phyloP scores from a whole-genome alignment of 2,797 vertebrate species.

The Oophaga sylvatica region DNA sequence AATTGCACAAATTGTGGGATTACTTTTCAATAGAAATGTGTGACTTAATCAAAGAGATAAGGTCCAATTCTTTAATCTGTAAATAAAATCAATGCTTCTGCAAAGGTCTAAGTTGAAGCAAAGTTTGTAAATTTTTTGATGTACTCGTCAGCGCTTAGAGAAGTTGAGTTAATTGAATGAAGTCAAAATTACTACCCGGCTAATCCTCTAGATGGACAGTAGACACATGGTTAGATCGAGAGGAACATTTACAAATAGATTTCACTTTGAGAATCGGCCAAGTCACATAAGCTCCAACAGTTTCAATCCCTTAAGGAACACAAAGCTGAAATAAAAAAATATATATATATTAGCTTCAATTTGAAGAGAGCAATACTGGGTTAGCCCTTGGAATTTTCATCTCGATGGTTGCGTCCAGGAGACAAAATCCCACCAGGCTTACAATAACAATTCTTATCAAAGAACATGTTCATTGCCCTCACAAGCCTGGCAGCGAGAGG shows the following conservation, averaged over 20 bases:
- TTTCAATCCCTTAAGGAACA: constrained; percentile 37
- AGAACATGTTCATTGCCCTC: constrained; percentile 67
- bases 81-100: background rate
- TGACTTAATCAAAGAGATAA: background rate
- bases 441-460: constrained; percentile 70
- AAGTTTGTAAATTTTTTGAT: background rate
- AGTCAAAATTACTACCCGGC: constrained; percentile 25
- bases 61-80: background rate
- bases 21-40: background rate
- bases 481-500: constrained; percentile 26
- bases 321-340: constrained; percentile 40
- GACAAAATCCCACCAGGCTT: constrained; percentile 70
- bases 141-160: background rate
- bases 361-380: constrained; percentile 40
- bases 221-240: constrained; percentile 20
- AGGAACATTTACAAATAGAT: constrained; percentile 52
- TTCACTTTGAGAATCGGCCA: constrained; percentile 48
- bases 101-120: background rate
- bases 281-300: constrained; percentile 36
- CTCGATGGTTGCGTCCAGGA: constrained; percentile 61
- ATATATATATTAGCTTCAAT: constrained; percentile 22
- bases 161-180: constrained; percentile 36
- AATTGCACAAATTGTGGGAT: background rate
- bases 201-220: constrained; percentile 42
- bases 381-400: constrained; percentile 36